Percentiles rank a stretch among this genome's conserved stretches.
phyloP scores from a whole-genome alignment of 2,888 invertebrate genomes.

The Cancer borealis region DNA sequence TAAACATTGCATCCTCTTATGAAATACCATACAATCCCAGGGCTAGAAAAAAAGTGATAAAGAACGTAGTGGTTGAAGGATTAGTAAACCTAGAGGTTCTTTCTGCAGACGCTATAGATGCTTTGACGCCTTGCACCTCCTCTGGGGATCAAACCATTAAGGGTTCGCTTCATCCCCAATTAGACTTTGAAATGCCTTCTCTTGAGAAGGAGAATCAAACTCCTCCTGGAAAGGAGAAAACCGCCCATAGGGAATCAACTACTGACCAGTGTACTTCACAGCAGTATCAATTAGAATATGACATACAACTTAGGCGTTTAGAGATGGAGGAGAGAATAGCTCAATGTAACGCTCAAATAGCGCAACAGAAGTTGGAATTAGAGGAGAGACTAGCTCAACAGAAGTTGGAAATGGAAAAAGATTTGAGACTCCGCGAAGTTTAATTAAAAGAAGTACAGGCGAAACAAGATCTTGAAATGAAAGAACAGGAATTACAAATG shows the following conservation, averaged over 20 bases:
- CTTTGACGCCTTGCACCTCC: not conserved
- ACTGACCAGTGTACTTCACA: not conserved
- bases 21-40: not conserved
- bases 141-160: not conserved
- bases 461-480: not conserved
- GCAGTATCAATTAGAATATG: not conserved
- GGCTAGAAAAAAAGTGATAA: not conserved
- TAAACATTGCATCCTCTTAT: not conserved
- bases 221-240: not conserved
- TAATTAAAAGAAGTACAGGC: not conserved
- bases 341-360: too few relatives aligned
- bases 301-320: slow-evolving; percentile 28
- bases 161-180: not conserved
- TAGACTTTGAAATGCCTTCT: not conserved
- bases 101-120: not conserved
- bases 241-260: not conserved
- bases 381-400: too few relatives aligned
- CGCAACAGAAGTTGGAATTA: too few relatives aligned
- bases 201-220: not conserved
- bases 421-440: not conserved
- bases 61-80: not conserved
- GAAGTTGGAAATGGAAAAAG: not conserved
- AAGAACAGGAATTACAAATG: not conserved
- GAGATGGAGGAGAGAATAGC: not conserved
- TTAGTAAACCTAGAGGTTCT: not conserved